Evolutionary conservation across 2,113 vertebrate genomes (phyloP).

Genomic region (Centropristis striata): DNA sequence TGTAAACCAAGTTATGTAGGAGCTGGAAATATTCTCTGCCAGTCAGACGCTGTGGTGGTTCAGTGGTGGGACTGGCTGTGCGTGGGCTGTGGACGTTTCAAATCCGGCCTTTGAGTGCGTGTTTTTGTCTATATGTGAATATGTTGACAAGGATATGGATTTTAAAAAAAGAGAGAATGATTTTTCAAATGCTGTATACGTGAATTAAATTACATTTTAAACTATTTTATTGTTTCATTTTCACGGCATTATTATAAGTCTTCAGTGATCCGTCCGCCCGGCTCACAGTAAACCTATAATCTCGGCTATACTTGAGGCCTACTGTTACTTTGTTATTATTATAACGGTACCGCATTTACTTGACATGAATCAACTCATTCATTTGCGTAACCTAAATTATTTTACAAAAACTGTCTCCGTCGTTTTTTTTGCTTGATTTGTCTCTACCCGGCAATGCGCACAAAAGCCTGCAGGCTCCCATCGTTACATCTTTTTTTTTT

Average conservation of each 20-base stretch:
- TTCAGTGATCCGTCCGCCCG: not conserved
- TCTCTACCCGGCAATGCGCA: not conserved
- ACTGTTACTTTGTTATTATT: constrained; percentile 14
- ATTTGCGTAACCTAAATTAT: constrained; percentile 10
- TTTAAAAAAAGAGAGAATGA: not conserved
- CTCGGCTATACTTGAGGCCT: constrained; percentile 14
- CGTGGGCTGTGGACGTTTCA: constrained; percentile 4
- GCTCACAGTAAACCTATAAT: constrained; percentile 22
- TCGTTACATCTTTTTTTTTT: not conserved
- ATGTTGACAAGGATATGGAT: not conserved
- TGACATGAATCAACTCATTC: not conserved
- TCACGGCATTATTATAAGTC: not conserved
- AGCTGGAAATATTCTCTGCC: constrained; percentile 45
- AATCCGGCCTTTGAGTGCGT: not conserved
- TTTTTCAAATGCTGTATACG: not conserved
- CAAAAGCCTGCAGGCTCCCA: constrained; percentile 2
- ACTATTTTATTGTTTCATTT: not conserved
- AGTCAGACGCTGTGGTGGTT: constrained; percentile 16
- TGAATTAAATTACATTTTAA: not conserved
- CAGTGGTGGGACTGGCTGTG: not conserved
- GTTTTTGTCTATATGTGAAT: constrained; percentile 3
- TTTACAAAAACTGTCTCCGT: not conserved
- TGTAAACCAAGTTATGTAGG: constrained; percentile 38
- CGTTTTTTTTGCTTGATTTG: not conserved
- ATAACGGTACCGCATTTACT: not conserved